Evolutionary conservation across 2,113 vertebrate genomes (phyloP), one percentile per base, ranked within the genome.

Genomic region (Sardina pilchardus): DNA sequence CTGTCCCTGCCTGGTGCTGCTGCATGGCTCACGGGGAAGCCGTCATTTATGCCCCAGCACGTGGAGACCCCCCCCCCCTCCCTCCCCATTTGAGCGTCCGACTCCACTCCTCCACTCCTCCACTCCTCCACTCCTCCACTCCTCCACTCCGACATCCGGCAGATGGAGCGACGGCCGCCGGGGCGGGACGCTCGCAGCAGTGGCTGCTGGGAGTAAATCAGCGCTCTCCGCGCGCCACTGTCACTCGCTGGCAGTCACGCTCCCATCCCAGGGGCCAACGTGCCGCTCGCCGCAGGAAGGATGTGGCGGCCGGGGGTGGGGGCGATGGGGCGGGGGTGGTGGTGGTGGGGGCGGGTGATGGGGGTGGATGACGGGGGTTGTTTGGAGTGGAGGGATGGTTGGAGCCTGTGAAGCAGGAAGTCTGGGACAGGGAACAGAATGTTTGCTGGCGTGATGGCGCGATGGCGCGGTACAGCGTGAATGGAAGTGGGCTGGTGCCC

Each of bases 381-480:
- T 5, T 17, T 59, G 53, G 53, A 26, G 59, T 24, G 21, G 59
- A 24, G 21, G 59, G 19, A 6, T 30, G 10, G n/a, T 71, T 26
- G 75, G 83, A 39, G 47, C 78, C 71, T 80, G 82, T 88, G 78
- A 80, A 86, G 47, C 83, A 87, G 53, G 59, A 88, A 85, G 81
- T 47, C 42, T 63, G 56, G 10, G 82, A 84, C 71, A 81, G 81
- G 84, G 83, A 48, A 85, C 85, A 88, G 84, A 87, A 82, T 89
- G 88, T 88, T 85, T 85, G 83, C 88, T 39, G 84, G 85, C 47
- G 67, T 71, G 48, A 81, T 85, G 80, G 81, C 42, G 82, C 67
- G 48, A 67, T 75, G 83, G 81, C 42, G 82, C 67, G 48, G 71
- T 75, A 81, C 47, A 63, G 71, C 67, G 44, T 84, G 81, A 81